Conservation (phyloP, 2,797 vertebrate species). For the Echeneis naucrates region DNA sequence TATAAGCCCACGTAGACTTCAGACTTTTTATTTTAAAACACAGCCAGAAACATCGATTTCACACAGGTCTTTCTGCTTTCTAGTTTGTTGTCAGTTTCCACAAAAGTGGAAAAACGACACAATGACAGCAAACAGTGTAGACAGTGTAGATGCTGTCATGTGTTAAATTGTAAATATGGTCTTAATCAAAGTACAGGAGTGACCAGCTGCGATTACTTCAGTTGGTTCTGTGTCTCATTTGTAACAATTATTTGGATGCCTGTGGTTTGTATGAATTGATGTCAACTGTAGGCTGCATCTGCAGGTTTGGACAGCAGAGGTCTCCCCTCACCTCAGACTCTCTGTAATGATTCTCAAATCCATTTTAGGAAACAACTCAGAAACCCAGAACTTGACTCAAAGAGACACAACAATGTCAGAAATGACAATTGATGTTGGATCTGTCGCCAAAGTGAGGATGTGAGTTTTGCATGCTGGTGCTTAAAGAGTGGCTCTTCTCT, state of each 20-base stretch:
- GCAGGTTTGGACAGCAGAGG: constrained; percentile 59
- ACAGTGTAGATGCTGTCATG: neutral
- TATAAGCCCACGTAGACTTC: neutral
- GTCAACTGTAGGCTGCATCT: neutral
- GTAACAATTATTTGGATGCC: constrained; percentile 1
- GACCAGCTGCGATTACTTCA: constrained; percentile 4
- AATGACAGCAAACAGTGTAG: neutral
- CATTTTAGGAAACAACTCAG: constrained; percentile 4
- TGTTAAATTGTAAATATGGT: neutral
- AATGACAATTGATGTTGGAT: constrained; percentile 22
- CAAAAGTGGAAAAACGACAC: neutral
- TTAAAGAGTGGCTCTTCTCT: neutral
- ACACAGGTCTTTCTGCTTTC: neutral
- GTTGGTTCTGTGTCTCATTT: neutral
- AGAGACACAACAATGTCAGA: constrained; percentile 19
- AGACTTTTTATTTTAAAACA: neutral
- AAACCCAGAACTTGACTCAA: constrained; percentile 5
- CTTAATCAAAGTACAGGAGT: neutral
- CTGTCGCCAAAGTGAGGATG: neutral
- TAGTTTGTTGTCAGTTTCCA: neutral
- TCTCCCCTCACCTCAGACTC: constrained; percentile 34
- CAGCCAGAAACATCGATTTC: neutral
- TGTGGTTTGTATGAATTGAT: constrained; percentile 20
- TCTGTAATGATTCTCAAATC: neutral
- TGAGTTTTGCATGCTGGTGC: constrained; percentile 23